Evolutionary conservation across 2,888 invertebrate genomes (phyloP), one percentile per base, ranked within the genome.

Genomic region (Mystacides longicornis): DNA sequence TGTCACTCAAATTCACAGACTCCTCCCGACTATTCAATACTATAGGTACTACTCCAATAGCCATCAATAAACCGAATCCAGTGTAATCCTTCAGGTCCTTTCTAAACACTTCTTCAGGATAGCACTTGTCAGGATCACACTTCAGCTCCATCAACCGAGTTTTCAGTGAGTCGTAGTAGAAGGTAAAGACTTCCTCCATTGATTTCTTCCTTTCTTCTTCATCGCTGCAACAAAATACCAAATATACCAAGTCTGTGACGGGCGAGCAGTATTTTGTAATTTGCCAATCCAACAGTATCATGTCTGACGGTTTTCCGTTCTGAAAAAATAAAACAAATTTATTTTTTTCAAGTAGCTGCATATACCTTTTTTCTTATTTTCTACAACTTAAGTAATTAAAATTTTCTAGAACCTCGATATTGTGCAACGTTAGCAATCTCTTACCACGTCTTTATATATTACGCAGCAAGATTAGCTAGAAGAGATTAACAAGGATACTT

Each of bases 231-330:
- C 31, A 21, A 18, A 33, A 55, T 11, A 55, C 4, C 14, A 52
- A 9, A 20, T 55, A 55, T 7, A 37, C 22, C 2, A 55, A 42
- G 31, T 55, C 55, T 23, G 23, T 45, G 9, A 51, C 23, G 3
- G 54, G 54, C 9, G 58, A 56, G 2, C 56, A 19, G 5, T 42
- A 47, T 19, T 42, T 49, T 14, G 37, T 20, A 16, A 51, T 46
- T 42, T 58, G 58, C 58, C 58, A 58, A 21, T 58, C 58, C 7
- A 58, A 18, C 14, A 56, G 23, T n/a, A 45, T 42, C 58, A 58
- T 37, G 4, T 56, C 48, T 2, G 49, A 23, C 4, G 51, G 47
- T 22, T 51, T 49, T 18, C 45, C 53, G 14, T 56, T 48, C 58
- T 58, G 53, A 1, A 53, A 51, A 7, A 14, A 37, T n/a, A n/a